Percentiles rank a stretch among this genome's conserved stretches.
Conservation (phyloP, 1,140 invertebrate genomes). For the Hycleus cichorii region DNA sequence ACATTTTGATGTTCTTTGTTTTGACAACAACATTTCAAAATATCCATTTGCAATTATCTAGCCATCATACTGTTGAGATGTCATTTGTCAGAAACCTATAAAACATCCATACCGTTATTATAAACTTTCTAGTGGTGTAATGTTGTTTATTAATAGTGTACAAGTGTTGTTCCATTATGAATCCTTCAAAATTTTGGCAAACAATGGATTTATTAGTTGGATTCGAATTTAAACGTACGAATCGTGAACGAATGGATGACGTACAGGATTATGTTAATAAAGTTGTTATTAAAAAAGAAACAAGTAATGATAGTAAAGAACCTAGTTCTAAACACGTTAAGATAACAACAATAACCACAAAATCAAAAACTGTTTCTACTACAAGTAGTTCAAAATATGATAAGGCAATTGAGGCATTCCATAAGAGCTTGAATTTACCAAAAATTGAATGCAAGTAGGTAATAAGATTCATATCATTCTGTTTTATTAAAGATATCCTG, state of each 20-base stretch:
- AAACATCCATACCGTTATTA: no score
- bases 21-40: no score
- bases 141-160: background rate
- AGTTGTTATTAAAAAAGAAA: slow-evolving; percentile 5
- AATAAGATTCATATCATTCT: no score
- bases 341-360: background rate
- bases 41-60: no score
- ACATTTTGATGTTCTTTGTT: no score
- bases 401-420: slow-evolving; percentile 3
- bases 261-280: slow-evolving; percentile 16
- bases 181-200: slow-evolving; percentile 7
- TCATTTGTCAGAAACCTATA: no score
- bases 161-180: background rate
- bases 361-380: background rate
- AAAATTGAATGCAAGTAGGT: slow-evolving; percentile 17
- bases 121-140: background rate
- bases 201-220: slow-evolving; percentile 11
- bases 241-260: slow-evolving; percentile 14
- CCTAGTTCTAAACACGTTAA: background rate
- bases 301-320: background rate
- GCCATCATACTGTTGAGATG: no score
- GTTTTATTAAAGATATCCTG: no score
- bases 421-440: slow-evolving; percentile 6
- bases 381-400: background rate
- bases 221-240: slow-evolving; percentile 5